A percentile compares a stretch with the other conserved stretches of the same genome.
phyloP scores from a whole-genome alignment of 2,113 vertebrate species.

The Jacana jacana region DNA sequence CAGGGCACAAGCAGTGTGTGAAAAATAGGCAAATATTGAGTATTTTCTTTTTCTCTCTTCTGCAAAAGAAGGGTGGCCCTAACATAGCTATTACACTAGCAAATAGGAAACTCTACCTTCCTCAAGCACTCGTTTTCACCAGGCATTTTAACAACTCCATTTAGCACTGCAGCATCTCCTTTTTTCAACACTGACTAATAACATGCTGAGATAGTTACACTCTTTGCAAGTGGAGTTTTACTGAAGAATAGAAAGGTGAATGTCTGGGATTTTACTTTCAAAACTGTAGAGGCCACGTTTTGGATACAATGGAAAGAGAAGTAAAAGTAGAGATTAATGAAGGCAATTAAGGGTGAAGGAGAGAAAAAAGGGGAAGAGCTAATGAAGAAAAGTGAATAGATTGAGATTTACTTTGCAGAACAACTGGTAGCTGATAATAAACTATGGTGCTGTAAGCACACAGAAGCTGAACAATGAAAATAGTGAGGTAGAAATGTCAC shows the following conservation, averaged over 20 bases:
- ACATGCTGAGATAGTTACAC: constrained; percentile 40
- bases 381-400: constrained; percentile 46
- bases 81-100: constrained; percentile 7
- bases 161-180: constrained; percentile 30
- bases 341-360: constrained; percentile 25
- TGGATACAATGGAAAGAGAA: constrained; percentile 4
- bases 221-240: constrained; percentile 21
- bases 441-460: neutral
- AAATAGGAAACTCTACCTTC: constrained; percentile 29
- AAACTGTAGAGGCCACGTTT: neutral
- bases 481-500: neutral
- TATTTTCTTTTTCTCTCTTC: constrained; percentile 6
- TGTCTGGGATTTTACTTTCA: constrained; percentile 40
- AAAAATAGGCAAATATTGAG: neutral
- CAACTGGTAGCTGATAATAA: constrained; percentile 15
- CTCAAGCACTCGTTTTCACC: neutral
- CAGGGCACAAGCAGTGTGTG: neutral
- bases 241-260: constrained; percentile 15
- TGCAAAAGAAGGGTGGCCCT: neutral
- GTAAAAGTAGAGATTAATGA: constrained; percentile 34
- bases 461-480: constrained; percentile 19
- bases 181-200: constrained; percentile 46
- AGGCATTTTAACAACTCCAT: constrained; percentile 53
- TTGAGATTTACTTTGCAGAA: constrained; percentile 33
- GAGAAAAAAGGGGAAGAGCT: constrained; percentile 29